Conservation (phyloP, 1,140 invertebrate genomes). For the Tribolium castaneum region DNA sequence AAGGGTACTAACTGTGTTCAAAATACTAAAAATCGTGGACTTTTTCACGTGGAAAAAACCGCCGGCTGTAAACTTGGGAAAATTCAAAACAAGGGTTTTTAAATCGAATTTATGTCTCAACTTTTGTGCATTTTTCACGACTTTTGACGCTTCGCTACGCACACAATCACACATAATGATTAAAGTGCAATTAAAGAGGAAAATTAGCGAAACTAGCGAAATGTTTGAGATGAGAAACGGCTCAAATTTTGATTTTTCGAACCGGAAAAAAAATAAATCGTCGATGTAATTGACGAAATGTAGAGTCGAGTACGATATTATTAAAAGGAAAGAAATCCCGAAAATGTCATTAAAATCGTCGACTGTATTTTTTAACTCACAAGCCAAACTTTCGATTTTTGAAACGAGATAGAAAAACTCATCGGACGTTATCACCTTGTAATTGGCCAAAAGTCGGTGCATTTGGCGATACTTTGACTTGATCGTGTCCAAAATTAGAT, state of each 20-base stretch:
- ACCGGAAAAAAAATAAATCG: constrained; percentile 10
- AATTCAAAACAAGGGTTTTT: not conserved
- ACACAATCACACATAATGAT: not conserved
- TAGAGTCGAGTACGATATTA: not conserved
- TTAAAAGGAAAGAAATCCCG: not conserved
- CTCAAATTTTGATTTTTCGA: not conserved
- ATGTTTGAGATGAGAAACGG: not conserved
- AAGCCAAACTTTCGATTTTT: not conserved
- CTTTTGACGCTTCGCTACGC: not conserved
- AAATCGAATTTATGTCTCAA: not conserved
- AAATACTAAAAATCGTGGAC: not conserved
- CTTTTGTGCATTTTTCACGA: not conserved
- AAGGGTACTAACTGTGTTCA: not conserved
- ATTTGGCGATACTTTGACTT: not conserved
- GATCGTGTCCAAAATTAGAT: not conserved
- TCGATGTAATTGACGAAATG: constrained; percentile 18
- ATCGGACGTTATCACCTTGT: not conserved
- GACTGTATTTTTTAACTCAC: not conserved
- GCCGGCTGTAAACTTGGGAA: constrained; percentile 1
- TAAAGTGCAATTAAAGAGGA: not conserved
- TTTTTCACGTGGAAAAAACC: not conserved
- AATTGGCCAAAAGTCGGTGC: not conserved
- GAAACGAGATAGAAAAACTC: not conserved
- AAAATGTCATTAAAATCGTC: constrained; percentile 9
- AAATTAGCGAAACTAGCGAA: not conserved